phyloP scores from a whole-genome alignment of 2,888 invertebrate genomes.

The Creontiades dilutus region DNA sequence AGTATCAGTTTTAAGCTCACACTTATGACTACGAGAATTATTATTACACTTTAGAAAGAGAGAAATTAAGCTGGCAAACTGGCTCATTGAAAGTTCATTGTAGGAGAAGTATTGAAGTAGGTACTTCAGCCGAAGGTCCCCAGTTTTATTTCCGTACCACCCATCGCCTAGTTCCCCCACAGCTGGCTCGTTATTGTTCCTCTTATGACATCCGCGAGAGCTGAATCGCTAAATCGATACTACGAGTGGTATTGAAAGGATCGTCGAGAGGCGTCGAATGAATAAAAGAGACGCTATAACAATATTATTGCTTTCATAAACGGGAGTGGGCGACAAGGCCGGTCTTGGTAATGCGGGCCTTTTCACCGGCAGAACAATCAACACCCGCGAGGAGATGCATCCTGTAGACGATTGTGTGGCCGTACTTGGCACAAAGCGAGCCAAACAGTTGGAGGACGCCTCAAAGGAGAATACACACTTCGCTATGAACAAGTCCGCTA shows the following conservation, averaged over 20 bases:
- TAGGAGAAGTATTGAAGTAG: too few species aligned
- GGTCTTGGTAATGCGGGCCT: conserved; percentile 19
- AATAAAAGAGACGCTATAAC: conserved; percentile 2
- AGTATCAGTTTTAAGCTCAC: too few species aligned
- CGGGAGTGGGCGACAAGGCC: conserved; percentile 27
- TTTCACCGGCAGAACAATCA: conserved; percentile 32
- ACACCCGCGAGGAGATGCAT: not conserved
- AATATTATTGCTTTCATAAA: conserved; percentile 37
- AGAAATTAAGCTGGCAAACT: too few species aligned
- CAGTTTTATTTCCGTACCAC: too few species aligned
- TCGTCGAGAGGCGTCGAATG: not conserved
- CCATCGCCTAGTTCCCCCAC: not conserved
- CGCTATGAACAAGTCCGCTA: not conserved
- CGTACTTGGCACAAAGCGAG: conserved; percentile 22
- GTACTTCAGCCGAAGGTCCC: too few species aligned
- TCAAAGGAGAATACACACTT: not conserved
- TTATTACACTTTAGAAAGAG: too few species aligned
- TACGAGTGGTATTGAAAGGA: not conserved
- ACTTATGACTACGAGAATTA: too few species aligned
- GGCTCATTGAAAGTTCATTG: too few species aligned
- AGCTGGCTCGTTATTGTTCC: not conserved
- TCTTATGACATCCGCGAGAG: not conserved
- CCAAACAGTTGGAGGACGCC: not conserved
- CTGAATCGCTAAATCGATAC: not conserved
- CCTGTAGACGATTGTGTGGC: not conserved